Evolutionary conservation across 2,113 vertebrate species (phyloP).

Genomic region (Sorex araneus): DNA sequence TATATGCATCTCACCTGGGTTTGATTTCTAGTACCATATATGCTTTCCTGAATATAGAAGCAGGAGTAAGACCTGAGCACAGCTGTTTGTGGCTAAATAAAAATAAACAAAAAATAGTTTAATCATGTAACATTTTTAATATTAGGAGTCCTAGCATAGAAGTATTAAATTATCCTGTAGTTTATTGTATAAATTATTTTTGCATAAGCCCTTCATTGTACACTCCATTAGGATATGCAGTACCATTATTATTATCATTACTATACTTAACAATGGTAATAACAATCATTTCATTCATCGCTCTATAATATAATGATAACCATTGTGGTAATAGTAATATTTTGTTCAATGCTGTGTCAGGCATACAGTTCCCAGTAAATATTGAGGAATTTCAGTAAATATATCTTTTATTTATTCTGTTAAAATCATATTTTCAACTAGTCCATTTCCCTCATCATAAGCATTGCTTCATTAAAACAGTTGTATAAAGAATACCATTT

Average conservation of each 20-base stretch:
- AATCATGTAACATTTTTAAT: not conserved
- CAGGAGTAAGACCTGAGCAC: too few species aligned
- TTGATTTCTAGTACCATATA: too few species aligned
- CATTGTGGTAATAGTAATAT: not conserved
- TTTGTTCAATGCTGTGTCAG: not conserved
- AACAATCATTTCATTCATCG: too few species aligned
- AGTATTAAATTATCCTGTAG: not conserved
- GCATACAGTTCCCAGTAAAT: not conserved
- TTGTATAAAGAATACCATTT: not conserved
- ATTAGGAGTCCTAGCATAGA: not conserved
- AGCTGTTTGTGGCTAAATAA: too few species aligned
- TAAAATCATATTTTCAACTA: not conserved
- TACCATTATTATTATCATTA: not conserved
- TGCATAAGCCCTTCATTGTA: not conserved
- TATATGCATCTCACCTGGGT: too few species aligned
- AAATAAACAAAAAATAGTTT: not conserved
- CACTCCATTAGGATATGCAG: not conserved
- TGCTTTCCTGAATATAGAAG: too few species aligned
- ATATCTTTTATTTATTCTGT: not conserved
- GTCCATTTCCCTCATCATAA: not conserved
- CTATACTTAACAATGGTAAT: too few species aligned
- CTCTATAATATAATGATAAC: too few species aligned
- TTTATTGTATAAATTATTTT: slow-evolving; percentile 4
- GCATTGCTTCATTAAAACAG: not conserved
- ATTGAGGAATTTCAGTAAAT: slow-evolving; percentile 18